Base-by-base conservation (phyloP, 2,113 vertebrate species). In the Coptodon rendalli region DNA sequence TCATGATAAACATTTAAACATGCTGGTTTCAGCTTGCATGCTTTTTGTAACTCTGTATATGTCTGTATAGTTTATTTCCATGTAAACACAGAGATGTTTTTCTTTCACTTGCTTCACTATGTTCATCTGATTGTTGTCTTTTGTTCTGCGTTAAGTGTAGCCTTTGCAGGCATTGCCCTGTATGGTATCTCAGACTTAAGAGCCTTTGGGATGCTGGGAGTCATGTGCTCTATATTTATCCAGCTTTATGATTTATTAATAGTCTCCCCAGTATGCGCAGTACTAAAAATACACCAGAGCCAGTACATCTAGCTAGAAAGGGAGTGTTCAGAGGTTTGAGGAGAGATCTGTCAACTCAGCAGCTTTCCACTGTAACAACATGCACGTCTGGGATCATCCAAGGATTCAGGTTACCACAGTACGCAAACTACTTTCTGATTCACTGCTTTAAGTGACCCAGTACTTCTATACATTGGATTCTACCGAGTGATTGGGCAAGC, bases 201-300 rank as follows among this genome's bases (percentile, higher is more conserved):
- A 86, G 73, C 85, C 84, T 91, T 84, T 87, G 76, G 86, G 87
- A 82, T 82, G 83, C 86, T 87, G 88, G 73, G 86, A 94, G 86
- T 84, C 83, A 78, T 89, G 89, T 87, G 92, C 80, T 92, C 93
- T 95, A 94, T 94, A 93, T 95, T 95, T 94, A 93, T 94, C 93
- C 80, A 59, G 85, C 80, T 84, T 36, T 90, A 95, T 95, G 90
- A 96, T 95, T 96, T 96, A 95, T 96, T 96, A 96, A 96, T 96
- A 95, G 87, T 92, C 93, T 90, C 86, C 81, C 73, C 86, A 82
- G 91, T 92, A 91, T 94, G 93, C 89, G 87, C 94, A 93, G 82
- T 53, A 84, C 94, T 95, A 96, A 96, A 95, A 96, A 95, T 95
- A 95, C 89, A 88, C 86, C 38, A 22, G 61, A 88, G 63, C 87